phyloP scores from a whole-genome alignment of 2,797 vertebrate genomes.

The Halcyon chelicuti region DNA sequence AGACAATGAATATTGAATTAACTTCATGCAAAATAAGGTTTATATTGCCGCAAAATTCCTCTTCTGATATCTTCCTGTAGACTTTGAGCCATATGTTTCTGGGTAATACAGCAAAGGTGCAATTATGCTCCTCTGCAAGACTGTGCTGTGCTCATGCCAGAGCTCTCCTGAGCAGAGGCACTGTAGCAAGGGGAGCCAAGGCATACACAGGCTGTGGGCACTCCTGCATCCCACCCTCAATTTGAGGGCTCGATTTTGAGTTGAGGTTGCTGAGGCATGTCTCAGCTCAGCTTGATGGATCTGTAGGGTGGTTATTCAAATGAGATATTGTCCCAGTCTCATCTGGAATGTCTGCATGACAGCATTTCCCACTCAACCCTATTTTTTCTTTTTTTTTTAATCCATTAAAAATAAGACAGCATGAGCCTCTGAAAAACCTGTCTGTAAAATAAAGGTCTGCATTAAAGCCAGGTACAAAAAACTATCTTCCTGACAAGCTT shows the following conservation, averaged over 20 bases:
- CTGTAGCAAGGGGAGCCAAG: constrained; percentile 5
- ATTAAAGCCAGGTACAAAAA: constrained; percentile 55
- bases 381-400: background rate
- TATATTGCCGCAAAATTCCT: background rate
- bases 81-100: constrained; percentile 60
- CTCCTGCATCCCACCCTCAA: background rate
- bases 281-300: constrained; percentile 58
- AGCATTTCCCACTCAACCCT: constrained; percentile 8
- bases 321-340: constrained; percentile 42
- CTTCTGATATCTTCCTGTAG: constrained; percentile 41
- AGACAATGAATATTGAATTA: constrained; percentile 4
- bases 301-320: constrained; percentile 61
- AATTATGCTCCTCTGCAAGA: constrained; percentile 35
- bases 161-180: background rate
- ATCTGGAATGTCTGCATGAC: constrained; percentile 43
- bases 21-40: background rate
- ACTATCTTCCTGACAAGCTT: constrained; percentile 61
- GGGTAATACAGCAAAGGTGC: constrained; percentile 5
- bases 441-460: constrained; percentile 62
- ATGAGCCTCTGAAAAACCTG: constrained; percentile 61
- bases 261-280: constrained; percentile 1
- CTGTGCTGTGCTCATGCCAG: background rate
- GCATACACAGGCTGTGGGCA: background rate
- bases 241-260: background rate
- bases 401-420: constrained; percentile 48